Evolutionary conservation across 1,140 invertebrate species (phyloP).

Genomic region (Drosophila eugracilis): DNA sequence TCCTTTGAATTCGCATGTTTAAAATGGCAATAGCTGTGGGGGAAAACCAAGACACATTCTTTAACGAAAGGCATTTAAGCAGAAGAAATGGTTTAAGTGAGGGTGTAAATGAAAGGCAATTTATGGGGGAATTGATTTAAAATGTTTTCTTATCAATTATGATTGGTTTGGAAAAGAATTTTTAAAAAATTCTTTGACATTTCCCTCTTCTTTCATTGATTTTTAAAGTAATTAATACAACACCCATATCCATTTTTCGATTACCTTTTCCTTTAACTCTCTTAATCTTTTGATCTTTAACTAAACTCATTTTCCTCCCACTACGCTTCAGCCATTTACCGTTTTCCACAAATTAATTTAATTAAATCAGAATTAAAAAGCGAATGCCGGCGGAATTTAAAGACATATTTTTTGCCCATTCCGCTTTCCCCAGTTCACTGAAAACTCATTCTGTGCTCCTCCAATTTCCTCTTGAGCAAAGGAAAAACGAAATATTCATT

Average conservation of each 20-base stretch:
- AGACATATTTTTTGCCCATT: slow-evolving; percentile 4
- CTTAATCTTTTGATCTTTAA: too few relatives aligned
- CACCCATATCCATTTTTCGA: too few relatives aligned
- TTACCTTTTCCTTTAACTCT: too few relatives aligned
- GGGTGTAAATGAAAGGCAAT: slow-evolving; percentile 10
- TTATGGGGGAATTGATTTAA: neutral
- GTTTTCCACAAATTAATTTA: slow-evolving; percentile 19
- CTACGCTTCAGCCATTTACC: neutral
- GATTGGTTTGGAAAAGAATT: neutral
- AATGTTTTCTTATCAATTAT: neutral
- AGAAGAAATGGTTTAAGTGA: slow-evolving; percentile 1
- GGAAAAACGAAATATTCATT: slow-evolving; percentile 33
- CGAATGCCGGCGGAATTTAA: neutral
- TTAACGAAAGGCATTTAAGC: slow-evolving; percentile 4
- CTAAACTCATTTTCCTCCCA: too few relatives aligned
- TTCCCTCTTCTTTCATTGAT: too few relatives aligned
- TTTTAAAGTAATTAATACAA: too few relatives aligned
- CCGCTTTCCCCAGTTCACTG: neutral
- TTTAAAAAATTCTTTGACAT: neutral
- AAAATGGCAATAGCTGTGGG: neutral
- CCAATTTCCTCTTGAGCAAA: neutral
- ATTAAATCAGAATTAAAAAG: slow-evolving; percentile 3
- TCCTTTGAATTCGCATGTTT: neutral
- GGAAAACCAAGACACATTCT: neutral
- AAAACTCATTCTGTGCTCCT: neutral